A percentile compares a stretch with the other conserved stretches of the same genome.
Evolutionary conservation across 2,797 vertebrate genomes (phyloP).

Genomic region (Varecia variegata): DNA sequence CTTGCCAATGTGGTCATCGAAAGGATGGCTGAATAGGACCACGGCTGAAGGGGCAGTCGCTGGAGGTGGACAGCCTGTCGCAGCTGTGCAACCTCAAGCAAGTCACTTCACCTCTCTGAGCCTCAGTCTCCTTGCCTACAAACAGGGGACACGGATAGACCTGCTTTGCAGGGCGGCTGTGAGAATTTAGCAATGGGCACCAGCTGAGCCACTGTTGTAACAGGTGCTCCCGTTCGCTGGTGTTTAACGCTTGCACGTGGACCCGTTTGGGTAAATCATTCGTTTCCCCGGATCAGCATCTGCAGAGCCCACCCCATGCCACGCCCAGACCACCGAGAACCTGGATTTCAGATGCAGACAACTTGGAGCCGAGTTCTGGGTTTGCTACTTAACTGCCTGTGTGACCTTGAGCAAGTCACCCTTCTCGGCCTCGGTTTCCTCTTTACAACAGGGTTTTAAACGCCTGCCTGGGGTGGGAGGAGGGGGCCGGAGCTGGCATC

Average conservation of each 20-base stretch:
- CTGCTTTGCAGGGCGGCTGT: no score
- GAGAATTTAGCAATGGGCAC: not conserved
- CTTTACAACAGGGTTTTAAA: not conserved
- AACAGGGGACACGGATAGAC: fast-evolving
- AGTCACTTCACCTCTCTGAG: not conserved
- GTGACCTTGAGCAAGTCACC: not conserved
- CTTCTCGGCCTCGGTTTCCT: not conserved
- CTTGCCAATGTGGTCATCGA: not conserved
- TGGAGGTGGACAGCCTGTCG: not conserved
- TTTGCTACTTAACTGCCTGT: not conserved
- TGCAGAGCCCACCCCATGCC: fast-evolving
- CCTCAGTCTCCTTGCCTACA: not conserved
- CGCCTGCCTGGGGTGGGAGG: no score
- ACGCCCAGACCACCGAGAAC: fast-evolving
- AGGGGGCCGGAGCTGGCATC: fast-evolving
- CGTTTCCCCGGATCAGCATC: fast-evolving
- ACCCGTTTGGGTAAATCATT: no score
- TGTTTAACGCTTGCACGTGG: no score
- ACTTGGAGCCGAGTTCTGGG: not conserved
- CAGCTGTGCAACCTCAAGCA: not conserved
- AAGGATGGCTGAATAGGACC: not conserved
- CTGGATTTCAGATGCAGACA: fast-evolving
- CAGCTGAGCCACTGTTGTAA: fast-evolving
- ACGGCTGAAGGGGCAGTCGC: fast-evolving
- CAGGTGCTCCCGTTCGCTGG: not conserved